Conservation (phyloP, 2,113 vertebrate species). For the Lophura nycthemera region DNA sequence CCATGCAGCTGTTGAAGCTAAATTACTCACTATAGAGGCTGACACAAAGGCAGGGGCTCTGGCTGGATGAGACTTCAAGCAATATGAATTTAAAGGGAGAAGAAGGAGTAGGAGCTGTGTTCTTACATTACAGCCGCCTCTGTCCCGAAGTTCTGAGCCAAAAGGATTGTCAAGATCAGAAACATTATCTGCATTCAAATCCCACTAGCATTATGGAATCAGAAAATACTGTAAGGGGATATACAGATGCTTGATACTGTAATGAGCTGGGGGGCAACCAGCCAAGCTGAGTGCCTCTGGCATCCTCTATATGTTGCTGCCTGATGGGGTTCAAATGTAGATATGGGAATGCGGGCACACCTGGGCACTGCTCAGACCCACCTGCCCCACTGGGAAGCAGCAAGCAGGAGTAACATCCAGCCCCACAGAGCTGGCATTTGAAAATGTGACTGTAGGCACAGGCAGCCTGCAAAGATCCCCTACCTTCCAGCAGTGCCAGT, state of each 20-base stretch:
- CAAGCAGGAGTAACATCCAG: neutral
- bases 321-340: neutral
- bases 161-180: slow-evolving; percentile 52
- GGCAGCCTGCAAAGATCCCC: neutral
- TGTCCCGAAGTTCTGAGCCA: slow-evolving; percentile 27
- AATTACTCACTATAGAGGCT: neutral
- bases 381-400: neutral
- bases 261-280: neutral
- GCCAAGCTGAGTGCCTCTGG: slow-evolving; percentile 14
- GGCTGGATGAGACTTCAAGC: neutral
- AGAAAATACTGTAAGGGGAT: slow-evolving; percentile 50
- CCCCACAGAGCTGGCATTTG: neutral
- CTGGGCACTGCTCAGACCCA: neutral
- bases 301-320: neutral
- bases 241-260: slow-evolving; percentile 57
- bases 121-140: slow-evolving; percentile 41
- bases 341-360: neutral
- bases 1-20: slow-evolving; percentile 12
- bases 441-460: neutral
- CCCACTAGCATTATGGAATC: slow-evolving; percentile 26
- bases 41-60: neutral
- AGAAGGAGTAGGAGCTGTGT: neutral
- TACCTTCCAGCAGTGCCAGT: neutral
- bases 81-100: slow-evolving; percentile 6
- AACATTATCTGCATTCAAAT: slow-evolving; percentile 50